phyloP scores from a whole-genome alignment of 2,888 invertebrate species.

The Pelosia muscerda region DNA sequence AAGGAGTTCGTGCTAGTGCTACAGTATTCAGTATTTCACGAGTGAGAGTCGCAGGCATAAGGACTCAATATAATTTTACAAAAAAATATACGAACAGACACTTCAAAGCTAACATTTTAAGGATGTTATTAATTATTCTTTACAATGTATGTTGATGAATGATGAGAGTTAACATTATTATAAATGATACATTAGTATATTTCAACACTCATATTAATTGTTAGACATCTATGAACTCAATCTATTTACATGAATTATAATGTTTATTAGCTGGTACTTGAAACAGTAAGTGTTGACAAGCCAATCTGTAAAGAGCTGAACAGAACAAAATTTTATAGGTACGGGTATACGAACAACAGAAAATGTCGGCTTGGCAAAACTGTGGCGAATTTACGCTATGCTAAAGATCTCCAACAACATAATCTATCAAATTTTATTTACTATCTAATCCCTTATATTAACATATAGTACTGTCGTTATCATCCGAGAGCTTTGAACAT shows the following conservation, averaged over 20 bases:
- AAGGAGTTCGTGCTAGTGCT: too few species aligned
- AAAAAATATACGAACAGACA: background rate
- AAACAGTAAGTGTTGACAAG: slow-evolving; percentile 23
- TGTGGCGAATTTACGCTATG: too few species aligned
- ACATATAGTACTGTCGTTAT: background rate
- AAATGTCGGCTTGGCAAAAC: slow-evolving; percentile 29
- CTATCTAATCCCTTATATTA: background rate
- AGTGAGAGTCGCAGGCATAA: background rate
- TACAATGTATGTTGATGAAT: background rate
- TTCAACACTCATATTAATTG: slow-evolving; percentile 20
- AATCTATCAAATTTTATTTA: too few species aligned
- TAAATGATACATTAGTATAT: slow-evolving; percentile 20
- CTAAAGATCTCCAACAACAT: too few species aligned
- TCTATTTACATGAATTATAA: slow-evolving; percentile 22
- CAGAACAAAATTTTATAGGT: slow-evolving; percentile 32
- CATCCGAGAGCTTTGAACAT: too few species aligned
- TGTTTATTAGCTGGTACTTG: slow-evolving; percentile 2
- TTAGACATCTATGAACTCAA: slow-evolving; percentile 22
- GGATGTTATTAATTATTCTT: too few species aligned
- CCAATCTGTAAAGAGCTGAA: slow-evolving; percentile 43
- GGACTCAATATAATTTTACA: background rate
- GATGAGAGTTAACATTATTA: slow-evolving; percentile 13
- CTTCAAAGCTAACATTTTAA: too few species aligned
- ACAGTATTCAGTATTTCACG: background rate
- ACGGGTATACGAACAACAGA: slow-evolving; percentile 33